Evolutionary conservation across 2,113 vertebrate species (phyloP).

Genomic region (Vulpes ferrilata): DNA sequence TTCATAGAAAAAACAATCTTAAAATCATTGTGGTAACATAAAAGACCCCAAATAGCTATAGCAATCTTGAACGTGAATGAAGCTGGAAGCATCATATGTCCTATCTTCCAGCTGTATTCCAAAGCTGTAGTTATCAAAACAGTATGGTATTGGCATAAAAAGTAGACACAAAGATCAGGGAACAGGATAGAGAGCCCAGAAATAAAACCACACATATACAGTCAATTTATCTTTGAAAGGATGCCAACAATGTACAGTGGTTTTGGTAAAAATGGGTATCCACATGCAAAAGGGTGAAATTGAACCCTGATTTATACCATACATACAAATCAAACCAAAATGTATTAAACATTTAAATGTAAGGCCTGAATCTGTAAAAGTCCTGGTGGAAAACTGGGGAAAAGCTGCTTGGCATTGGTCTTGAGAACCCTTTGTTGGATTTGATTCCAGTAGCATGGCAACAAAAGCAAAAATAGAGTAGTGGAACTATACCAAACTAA

Average conservation of each 20-base stretch:
- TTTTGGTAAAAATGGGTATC: neutral
- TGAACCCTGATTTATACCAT: neutral
- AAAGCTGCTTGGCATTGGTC: neutral
- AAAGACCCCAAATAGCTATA: neutral
- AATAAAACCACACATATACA: neutral
- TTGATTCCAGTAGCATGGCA: neutral
- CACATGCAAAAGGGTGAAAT: neutral
- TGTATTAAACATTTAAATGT: neutral
- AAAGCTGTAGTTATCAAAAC: neutral
- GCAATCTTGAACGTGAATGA: neutral
- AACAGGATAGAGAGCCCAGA: neutral
- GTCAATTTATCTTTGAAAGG: neutral
- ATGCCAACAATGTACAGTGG: neutral
- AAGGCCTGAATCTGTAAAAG: neutral
- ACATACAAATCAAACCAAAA: neutral
- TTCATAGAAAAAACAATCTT: neutral
- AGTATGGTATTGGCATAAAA: neutral
- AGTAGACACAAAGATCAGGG: neutral
- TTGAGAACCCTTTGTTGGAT: neutral
- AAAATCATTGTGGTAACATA: neutral
- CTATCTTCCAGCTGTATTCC: neutral
- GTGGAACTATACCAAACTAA: neutral
- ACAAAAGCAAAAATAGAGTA: neutral
- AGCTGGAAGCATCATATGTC: neutral
- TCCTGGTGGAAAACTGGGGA: neutral